A percentile compares a stretch with the other conserved stretches of the same genome.
Conservation (phyloP, 2,888 invertebrate species). For the Mythimna impura region DNA sequence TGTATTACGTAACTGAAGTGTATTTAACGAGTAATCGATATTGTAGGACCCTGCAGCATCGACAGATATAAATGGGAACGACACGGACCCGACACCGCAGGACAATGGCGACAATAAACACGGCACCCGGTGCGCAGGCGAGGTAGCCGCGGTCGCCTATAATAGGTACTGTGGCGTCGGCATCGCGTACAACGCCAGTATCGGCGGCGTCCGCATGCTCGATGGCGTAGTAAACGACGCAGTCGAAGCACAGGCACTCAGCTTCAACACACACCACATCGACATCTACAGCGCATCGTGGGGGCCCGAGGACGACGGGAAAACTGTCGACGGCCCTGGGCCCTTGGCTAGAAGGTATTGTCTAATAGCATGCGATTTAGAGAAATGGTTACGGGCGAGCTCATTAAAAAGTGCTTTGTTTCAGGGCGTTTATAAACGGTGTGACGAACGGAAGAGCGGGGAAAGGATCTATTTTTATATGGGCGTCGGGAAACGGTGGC, state of each 20-base stretch:
- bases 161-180: constrained; percentile 99
- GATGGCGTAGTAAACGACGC: constrained; percentile 99
- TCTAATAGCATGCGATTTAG: constrained; percentile 75
- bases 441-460: constrained; percentile 97
- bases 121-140: constrained; percentile 99
- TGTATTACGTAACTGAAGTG: constrained; percentile 55
- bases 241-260: constrained; percentile 97
- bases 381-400: constrained; percentile 70
- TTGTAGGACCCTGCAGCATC: constrained; percentile 97
- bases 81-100: constrained; percentile 99
- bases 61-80: constrained; percentile 99
- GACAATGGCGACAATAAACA: constrained; percentile 99
- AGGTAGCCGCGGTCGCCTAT: constrained; percentile 99
- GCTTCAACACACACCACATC: constrained; percentile 97
- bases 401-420: constrained; percentile 85
- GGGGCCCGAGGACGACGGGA: constrained; percentile 99
- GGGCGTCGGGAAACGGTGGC: constrained; percentile 99
- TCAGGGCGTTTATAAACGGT: constrained; percentile 97
- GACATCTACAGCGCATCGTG: constrained; percentile 99
- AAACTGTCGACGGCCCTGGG: constrained; percentile 98
- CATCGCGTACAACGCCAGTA: constrained; percentile 98
- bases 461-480: constrained; percentile 98
- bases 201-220: constrained; percentile 99
- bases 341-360: constrained; percentile 94
- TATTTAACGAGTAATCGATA: constrained; percentile 60